Evolutionary conservation across 2,888 invertebrate genomes (phyloP).

Genomic region (Caenorhabditis macrosperma): DNA sequence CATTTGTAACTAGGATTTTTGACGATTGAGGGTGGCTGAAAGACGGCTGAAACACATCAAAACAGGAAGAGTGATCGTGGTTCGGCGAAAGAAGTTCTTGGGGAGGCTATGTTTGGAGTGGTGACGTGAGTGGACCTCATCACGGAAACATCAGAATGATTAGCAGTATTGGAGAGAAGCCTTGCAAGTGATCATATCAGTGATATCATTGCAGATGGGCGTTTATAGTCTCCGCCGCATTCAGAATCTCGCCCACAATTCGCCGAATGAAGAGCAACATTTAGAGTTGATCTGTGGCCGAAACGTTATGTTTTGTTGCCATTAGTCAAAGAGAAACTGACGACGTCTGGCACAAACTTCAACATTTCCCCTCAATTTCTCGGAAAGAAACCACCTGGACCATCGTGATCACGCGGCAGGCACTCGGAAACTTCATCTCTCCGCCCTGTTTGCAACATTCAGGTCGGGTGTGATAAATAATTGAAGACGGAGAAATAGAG

Average conservation of each 20-base stretch:
- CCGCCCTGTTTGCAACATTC: conserved; percentile 31
- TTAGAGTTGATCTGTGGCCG: too few relatives aligned
- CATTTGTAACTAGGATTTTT: conserved; percentile 46
- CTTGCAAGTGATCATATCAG: conserved; percentile 18
- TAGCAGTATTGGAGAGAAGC: conserved; percentile 15
- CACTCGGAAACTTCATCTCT: background rate
- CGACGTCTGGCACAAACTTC: background rate
- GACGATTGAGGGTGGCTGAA: conserved; percentile 23
- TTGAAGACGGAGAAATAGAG: conserved; percentile 15
- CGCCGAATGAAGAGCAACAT: too few relatives aligned
- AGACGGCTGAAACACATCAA: conserved; percentile 1
- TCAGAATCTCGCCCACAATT: too few relatives aligned
- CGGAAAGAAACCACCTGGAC: conserved; percentile 17
- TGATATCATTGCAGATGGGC: background rate
- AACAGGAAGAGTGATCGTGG: conserved; percentile 1
- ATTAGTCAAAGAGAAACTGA: background rate
- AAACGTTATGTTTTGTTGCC: too few relatives aligned
- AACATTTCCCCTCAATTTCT: background rate
- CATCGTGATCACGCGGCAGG: conserved; percentile 23
- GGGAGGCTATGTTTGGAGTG: conserved; percentile 12
- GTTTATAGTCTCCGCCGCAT: too few relatives aligned
- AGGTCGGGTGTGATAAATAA: conserved; percentile 17
- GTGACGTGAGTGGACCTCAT: conserved; percentile 13
- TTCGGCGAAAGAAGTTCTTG: conserved; percentile 10
- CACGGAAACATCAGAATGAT: conserved; percentile 39